A percentile compares a stretch with the other conserved stretches of the same genome.
These are phyloP conservation scores for Myodes glareolus DNA, from an alignment of 2,113 vertebrate species.

Conservation along the genomic window DNA sequence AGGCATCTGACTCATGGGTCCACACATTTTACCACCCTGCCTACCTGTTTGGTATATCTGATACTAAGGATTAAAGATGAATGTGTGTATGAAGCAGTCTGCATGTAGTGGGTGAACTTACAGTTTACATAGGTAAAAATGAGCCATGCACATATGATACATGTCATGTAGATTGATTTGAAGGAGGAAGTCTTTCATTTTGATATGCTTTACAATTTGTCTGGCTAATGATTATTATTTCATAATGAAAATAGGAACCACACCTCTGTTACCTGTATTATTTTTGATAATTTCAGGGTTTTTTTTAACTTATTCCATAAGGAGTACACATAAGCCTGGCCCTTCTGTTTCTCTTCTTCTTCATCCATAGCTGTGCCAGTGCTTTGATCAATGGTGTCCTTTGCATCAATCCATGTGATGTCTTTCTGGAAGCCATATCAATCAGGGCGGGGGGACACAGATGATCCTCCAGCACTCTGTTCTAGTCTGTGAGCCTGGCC, in stretches of 20 bases:
- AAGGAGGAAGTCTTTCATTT: not conserved
- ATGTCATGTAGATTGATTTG: not conserved
- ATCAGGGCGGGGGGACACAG: not conserved
- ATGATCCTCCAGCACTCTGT: not conserved
- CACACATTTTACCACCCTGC: not conserved
- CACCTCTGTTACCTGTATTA: not conserved
- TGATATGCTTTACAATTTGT: not conserved
- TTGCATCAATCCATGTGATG: not conserved
- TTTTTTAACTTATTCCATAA: slow-evolving; percentile 43
- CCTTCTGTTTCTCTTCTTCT: not conserved
- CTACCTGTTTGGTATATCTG: not conserved
- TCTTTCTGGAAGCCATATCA: not conserved
- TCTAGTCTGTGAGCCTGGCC: not conserved
- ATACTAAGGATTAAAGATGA: not conserved
- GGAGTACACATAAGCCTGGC: not conserved
- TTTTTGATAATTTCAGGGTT: slow-evolving; percentile 45
- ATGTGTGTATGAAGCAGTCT: not conserved
- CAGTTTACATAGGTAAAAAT: not conserved
- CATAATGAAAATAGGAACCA: not conserved
- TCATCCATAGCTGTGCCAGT: not conserved
- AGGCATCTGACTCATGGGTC: not conserved
- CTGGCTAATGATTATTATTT: slow-evolving; percentile 11
- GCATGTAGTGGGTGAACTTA: not conserved
- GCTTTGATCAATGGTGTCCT: not conserved
- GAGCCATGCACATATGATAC: not conserved